Percentiles rank a stretch among this genome's conserved stretches.
Conservation (phyloP, 2,797 vertebrate species). For the Cynodonichthys magdalenae region DNA sequence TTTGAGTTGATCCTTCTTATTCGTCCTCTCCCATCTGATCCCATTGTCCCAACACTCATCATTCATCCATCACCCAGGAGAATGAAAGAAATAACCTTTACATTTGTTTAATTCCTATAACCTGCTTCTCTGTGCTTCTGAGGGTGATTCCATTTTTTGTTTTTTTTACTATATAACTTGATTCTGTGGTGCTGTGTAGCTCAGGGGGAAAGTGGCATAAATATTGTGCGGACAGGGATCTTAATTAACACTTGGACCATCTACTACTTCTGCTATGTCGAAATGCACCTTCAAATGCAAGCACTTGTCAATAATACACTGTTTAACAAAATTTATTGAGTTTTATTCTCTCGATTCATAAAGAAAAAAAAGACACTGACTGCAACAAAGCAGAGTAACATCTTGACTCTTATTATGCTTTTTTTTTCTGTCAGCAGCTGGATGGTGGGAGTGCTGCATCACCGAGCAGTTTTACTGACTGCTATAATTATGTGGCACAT, state of each 20-base stretch:
- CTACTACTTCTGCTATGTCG: neutral
- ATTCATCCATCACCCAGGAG: slow-evolving; percentile 49
- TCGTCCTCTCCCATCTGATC: slow-evolving; percentile 56
- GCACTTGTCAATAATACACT: neutral
- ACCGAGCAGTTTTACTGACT: slow-evolving; percentile 59
- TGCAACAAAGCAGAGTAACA: slow-evolving; percentile 9
- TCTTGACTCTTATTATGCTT: slow-evolving; percentile 19
- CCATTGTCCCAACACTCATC: slow-evolving; percentile 60
- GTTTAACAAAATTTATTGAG: neutral
- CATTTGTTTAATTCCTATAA: slow-evolving; percentile 60
- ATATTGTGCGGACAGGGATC: slow-evolving; percentile 8
- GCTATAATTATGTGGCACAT: slow-evolving; percentile 65
- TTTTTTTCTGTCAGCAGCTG: slow-evolving; percentile 41
- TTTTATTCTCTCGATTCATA: neutral
- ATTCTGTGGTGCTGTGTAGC: slow-evolving; percentile 17
- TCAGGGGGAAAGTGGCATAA: slow-evolving; percentile 21
- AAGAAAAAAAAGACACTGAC: slow-evolving; percentile 2
- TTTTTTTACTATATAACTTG: slow-evolving; percentile 40
- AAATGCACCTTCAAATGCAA: neutral
- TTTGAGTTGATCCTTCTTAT: slow-evolving; percentile 59
- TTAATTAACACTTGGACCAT: slow-evolving; percentile 21
- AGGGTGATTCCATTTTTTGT: slow-evolving; percentile 41
- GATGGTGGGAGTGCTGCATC: slow-evolving; percentile 50
- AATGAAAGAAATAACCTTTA: slow-evolving; percentile 45
- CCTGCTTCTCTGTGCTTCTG: slow-evolving; percentile 38